Evolutionary conservation across 2,888 invertebrate species (phyloP).

Genomic region (Peribatodes rhomboidaria): DNA sequence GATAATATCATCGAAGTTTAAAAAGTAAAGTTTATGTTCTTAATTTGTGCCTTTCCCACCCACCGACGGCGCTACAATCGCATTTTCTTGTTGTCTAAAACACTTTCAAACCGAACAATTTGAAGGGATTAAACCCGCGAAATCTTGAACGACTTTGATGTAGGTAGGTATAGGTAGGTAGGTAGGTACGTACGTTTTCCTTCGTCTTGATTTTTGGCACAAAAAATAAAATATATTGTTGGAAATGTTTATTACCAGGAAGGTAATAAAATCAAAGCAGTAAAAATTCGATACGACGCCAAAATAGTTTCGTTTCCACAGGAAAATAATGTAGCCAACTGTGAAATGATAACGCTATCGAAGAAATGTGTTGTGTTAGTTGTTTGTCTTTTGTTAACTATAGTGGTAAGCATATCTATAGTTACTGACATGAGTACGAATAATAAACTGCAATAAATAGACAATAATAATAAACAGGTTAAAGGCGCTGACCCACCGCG

Average conservation of each 20-base stretch:
- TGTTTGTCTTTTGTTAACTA: constrained; percentile 40
- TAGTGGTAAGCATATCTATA: constrained; percentile 50
- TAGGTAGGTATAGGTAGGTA: neutral
- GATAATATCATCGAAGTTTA: too few species aligned
- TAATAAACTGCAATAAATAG: too few species aligned
- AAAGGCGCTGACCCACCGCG: too few species aligned
- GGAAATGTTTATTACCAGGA: constrained; percentile 29
- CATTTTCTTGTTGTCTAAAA: neutral
- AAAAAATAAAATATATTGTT: constrained; percentile 18
- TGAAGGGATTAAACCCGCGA: too few species aligned
- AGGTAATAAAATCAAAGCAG: constrained; percentile 36
- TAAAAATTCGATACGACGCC: constrained; percentile 32
- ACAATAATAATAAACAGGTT: too few species aligned
- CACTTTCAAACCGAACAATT: too few species aligned
- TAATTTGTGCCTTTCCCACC: neutral
- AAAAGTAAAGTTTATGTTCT: too few species aligned
- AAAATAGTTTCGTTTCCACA: constrained; percentile 25
- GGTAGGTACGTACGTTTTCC: neutral
- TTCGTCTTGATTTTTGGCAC: constrained; percentile 1
- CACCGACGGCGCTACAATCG: neutral
- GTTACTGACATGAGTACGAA: too few species aligned
- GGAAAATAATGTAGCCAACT: constrained; percentile 47
- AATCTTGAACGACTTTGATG: neutral
- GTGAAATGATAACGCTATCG: constrained; percentile 46
- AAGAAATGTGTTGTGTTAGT: constrained; percentile 44